Conservation (phyloP, 2,113 vertebrate species). For the Papio anubis region DNA sequence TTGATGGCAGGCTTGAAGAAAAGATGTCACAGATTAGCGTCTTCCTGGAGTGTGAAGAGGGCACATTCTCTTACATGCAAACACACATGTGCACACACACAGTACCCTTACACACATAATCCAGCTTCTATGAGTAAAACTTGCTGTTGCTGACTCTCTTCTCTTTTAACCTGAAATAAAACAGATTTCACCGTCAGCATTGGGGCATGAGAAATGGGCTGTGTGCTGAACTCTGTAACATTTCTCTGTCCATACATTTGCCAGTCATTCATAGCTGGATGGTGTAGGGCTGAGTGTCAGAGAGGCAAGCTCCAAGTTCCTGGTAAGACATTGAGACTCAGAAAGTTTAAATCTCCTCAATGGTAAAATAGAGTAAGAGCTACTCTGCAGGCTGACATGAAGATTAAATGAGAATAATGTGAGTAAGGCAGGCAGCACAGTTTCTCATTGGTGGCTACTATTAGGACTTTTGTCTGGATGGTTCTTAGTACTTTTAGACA, state of each 20-base stretch:
- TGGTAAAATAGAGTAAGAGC: background rate
- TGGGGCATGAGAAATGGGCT: background rate
- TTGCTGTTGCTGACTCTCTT: constrained; percentile 95
- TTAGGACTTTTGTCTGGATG: background rate
- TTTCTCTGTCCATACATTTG: background rate
- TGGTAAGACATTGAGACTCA: background rate
- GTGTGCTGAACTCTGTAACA: accelerated
- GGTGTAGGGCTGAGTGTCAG: background rate
- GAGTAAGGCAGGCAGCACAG: no score
- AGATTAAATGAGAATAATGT: background rate
- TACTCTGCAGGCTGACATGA: background rate
- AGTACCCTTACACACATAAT: accelerated
- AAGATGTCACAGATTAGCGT: background rate
- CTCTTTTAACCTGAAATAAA: constrained; percentile 88
- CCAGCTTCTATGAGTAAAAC: constrained; percentile 90
- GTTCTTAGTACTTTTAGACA: background rate
- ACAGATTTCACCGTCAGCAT: background rate
- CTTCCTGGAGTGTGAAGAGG: constrained; percentile 47
- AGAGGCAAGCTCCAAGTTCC: background rate
- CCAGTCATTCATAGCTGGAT: background rate
- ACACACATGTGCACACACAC: background rate
- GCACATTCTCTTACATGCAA: background rate
- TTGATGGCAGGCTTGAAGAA: background rate
- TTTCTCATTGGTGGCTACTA: background rate
- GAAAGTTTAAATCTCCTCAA: background rate